A percentile compares a stretch with the other conserved stretches of the same genome.
Evolutionary conservation across 2,797 vertebrate species (phyloP).

Genomic region (Hephaestus fuliginosus): DNA sequence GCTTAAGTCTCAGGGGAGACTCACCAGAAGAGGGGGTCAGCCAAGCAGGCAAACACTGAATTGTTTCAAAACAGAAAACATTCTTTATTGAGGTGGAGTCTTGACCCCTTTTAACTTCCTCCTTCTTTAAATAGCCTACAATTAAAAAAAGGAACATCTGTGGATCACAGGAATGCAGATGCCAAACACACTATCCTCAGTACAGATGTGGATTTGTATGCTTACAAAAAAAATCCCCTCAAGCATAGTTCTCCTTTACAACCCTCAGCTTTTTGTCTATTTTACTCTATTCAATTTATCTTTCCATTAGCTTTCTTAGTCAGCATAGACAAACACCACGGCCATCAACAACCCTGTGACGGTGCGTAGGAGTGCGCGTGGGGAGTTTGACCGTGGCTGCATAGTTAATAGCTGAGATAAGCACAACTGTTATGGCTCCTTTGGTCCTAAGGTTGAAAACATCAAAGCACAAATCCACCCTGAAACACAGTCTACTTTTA

Average conservation of each 20-base stretch:
- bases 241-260: background rate
- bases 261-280: background rate
- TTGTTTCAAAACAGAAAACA: slow-evolving; percentile 86
- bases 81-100: slow-evolving; percentile 82
- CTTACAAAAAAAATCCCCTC: background rate
- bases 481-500: slow-evolving; percentile 35
- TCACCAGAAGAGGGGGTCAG: slow-evolving; percentile 80
- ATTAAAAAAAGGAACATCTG: slow-evolving; percentile 72
- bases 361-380: slow-evolving; percentile 35
- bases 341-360: slow-evolving; percentile 20
- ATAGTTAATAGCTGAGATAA: slow-evolving; percentile 71
- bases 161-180: slow-evolving; percentile 60
- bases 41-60: slow-evolving; percentile 83
- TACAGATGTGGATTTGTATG: slow-evolving; percentile 39
- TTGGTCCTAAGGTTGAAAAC: slow-evolving; percentile 63
- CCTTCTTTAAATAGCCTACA: slow-evolving; percentile 79
- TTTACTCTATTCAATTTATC: background rate
- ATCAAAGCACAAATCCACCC: slow-evolving; percentile 52
- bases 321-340: slow-evolving; percentile 24
- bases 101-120: slow-evolving; percentile 81
- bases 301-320: slow-evolving; percentile 21
- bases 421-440: slow-evolving; percentile 44
- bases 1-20: slow-evolving; percentile 65
- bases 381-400: slow-evolving; percentile 46
- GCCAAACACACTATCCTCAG: slow-evolving; percentile 45